Evolutionary conservation across 2,113 vertebrate genomes (phyloP).

Genomic region (Chamaetylas fuelleborni): DNA sequence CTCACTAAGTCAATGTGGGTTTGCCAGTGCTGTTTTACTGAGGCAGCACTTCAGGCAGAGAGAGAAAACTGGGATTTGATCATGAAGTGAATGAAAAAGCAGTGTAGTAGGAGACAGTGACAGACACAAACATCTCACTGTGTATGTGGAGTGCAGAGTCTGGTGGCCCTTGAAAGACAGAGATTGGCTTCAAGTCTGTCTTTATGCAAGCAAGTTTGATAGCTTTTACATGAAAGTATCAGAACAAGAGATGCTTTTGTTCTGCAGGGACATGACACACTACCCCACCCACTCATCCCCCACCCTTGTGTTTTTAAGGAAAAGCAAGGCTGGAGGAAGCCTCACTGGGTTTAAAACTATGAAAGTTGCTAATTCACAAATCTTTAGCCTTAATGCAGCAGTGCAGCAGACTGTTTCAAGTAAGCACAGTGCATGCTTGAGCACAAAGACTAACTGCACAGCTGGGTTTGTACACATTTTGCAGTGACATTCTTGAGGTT

Average conservation of each 20-base stretch:
- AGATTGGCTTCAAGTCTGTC: background rate
- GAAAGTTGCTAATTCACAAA: background rate
- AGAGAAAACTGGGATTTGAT: background rate
- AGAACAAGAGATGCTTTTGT: constrained; percentile 6
- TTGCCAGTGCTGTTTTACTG: background rate
- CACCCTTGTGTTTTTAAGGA: background rate
- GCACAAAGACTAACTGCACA: background rate
- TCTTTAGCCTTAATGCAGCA: background rate
- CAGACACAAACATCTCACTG: constrained; percentile 1
- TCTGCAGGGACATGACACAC: background rate
- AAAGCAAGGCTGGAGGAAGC: background rate
- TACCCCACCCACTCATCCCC: background rate
- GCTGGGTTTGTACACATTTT: background rate
- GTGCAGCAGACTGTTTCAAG: background rate
- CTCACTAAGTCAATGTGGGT: background rate
- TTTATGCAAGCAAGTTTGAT: background rate
- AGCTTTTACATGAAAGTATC: background rate
- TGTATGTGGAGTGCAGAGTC: background rate
- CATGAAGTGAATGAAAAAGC: background rate
- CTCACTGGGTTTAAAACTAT: background rate
- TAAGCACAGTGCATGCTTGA: background rate
- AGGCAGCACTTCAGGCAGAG: background rate
- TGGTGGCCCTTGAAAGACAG: background rate
- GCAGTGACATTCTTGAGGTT: background rate
- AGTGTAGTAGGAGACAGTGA: background rate